Base-by-base conservation (phyloP, 2,113 vertebrate genomes). In the Caloenas nicobarica region DNA sequence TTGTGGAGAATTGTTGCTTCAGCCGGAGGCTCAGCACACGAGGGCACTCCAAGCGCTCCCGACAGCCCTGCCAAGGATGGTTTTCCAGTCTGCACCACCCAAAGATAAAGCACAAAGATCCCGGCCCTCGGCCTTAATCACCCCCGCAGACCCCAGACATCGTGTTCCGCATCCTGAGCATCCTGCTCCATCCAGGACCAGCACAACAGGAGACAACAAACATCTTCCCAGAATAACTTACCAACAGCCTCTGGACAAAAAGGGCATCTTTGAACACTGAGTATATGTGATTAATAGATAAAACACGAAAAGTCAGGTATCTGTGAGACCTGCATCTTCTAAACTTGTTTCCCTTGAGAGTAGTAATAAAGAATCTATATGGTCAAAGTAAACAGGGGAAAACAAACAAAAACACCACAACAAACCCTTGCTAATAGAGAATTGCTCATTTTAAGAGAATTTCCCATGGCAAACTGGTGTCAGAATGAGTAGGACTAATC, bases 41-140 rank as follows among this genome's bases (percentile, higher is more conserved):
- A 81, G 89, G 92, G 88, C 86, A 82, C 69, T 88, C 77, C 87
- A 74, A 87, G 80, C n/a, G 80, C 56, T 91, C 26, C 80, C 58
- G 83, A 69, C 19, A 64, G 61, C 88, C 23, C 44, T 19, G 72
- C 34, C 64, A 11, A 25, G 68, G 60, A 29, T 4, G 60, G 3
- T 8, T 44, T 66, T 33, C 38, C 42, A 64, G 48, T n/a, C 48
- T 5, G 4, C n/a, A 6, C 25, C 36, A 36, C 15, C 29, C 70
- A 38, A 58, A 42, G 36, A 36, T 4, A 14, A 85, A 79, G 15
- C 9, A 24, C 44, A 22, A 29, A 21, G 40, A 4, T 31, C 83
- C 34, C 14, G 3, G 56, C 6, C 26, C 51, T 7, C 5, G 40
- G 8, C 21, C 25, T 23, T 4, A 15, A 9, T 5, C 61, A 60